Conservation (phyloP, 2,888 invertebrate species). For the Diplazon laetatorius region DNA sequence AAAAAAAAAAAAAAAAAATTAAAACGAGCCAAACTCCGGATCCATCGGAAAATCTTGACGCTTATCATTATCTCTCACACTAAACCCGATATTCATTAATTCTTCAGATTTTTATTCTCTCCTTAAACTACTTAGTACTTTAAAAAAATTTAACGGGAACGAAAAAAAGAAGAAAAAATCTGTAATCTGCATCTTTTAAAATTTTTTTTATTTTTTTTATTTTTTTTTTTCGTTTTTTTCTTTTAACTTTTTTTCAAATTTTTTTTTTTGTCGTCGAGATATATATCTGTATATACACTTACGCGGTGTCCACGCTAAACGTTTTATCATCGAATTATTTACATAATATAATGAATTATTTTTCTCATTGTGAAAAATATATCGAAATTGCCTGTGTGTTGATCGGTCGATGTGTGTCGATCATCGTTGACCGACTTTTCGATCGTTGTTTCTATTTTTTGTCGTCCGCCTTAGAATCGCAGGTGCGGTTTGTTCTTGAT, state of each 20-base stretch:
- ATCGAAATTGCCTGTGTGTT: too few species aligned
- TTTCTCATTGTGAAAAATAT: slow-evolving; percentile 61
- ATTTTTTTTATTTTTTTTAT: too few species aligned
- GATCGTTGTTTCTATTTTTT: background rate
- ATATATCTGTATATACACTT: slow-evolving; percentile 47
- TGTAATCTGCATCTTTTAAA: too few species aligned
- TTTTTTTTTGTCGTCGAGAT: background rate
- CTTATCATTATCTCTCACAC: slow-evolving; percentile 42
- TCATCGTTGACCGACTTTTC: too few species aligned
- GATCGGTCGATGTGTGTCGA: too few species aligned
- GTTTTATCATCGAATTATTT: slow-evolving; percentile 44
- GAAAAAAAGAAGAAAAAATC: too few species aligned
- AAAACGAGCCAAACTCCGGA: background rate
- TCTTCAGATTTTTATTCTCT: background rate
- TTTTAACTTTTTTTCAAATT: too few species aligned
- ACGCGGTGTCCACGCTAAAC: slow-evolving; percentile 37
- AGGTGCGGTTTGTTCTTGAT: slow-evolving; percentile 94
- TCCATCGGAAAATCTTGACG: slow-evolving; percentile 31
- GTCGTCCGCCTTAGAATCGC: slow-evolving; percentile 85
- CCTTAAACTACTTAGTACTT: too few species aligned
- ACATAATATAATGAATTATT: slow-evolving; percentile 56
- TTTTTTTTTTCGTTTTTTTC: background rate
- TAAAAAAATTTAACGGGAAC: too few species aligned
- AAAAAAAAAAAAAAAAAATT: too few species aligned
- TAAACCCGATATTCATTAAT: slow-evolving; percentile 21